phyloP scores from a whole-genome alignment of 2,888 invertebrate genomes.

The Isoperla grammatica region DNA sequence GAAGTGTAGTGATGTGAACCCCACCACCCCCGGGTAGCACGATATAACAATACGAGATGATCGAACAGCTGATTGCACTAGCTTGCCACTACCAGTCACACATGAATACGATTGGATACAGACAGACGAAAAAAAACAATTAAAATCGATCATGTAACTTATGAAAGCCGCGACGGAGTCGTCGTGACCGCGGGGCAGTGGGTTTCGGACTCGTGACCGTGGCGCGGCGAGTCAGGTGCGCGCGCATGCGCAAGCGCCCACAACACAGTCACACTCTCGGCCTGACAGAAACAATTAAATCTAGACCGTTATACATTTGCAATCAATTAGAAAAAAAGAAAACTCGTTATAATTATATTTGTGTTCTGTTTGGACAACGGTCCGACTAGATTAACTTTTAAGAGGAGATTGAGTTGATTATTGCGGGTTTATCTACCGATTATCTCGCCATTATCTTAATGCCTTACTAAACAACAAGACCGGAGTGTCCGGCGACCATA shows the following conservation, averaged over 20 bases:
- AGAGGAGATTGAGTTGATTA: constrained; percentile 15
- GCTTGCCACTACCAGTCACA: constrained; percentile 16
- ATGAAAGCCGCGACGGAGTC: not conserved
- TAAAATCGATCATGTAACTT: constrained; percentile 11
- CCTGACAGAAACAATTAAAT: no score
- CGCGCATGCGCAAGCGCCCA: no score
- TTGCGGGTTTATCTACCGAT: constrained; percentile 6
- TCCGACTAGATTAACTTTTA: constrained; percentile 8
- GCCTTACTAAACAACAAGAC: constrained; percentile 16
- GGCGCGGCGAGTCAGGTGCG: no score
- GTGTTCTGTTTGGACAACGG: constrained; percentile 13
- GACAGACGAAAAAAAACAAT: constrained; percentile 12
- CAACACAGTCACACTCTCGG: no score
- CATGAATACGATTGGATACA: constrained; percentile 9
- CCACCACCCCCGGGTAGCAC: constrained; percentile 7
- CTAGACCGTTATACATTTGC: not conserved
- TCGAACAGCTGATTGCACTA: constrained; percentile 11
- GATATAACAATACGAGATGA: constrained; percentile 14
- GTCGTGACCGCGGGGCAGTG: constrained; percentile 1
- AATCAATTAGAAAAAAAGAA: constrained; percentile 5
- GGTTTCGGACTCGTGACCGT: not conserved
- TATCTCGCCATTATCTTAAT: constrained; percentile 6
- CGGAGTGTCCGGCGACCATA: constrained; percentile 1
- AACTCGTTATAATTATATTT: constrained; percentile 12
- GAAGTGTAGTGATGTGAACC: not conserved